Base-by-base conservation (phyloP, 1,140 invertebrate species). In the Marisa cornuarietis region DNA sequence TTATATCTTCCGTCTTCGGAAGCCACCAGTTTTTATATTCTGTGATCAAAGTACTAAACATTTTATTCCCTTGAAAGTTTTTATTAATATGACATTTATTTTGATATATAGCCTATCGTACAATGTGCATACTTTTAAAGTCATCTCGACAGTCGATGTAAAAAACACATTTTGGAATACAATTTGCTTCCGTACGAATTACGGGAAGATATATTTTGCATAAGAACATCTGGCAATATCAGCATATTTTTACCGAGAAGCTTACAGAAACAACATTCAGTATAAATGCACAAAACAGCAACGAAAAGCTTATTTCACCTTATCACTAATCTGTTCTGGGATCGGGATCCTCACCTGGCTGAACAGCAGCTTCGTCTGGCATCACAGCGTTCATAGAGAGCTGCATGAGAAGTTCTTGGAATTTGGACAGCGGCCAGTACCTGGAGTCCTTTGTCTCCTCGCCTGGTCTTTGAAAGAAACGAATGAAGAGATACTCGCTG, bases 401-500 rank as follows among this genome's bases (percentile, higher is more conserved):
- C 71, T 90, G 88, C 87, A 89, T 88, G 4, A 89, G 78, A 26
- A 89, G 83, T 81, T 90, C 89, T 54, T 85, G 83, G 73, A 90
- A 89, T 78, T 88, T 90, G 62, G 83, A 82, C 80, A 79, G 68
- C 18, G 87, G 83, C 88, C 88, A 90, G 78, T 81, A 86, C 58
- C 85, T 69, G 14, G 85, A 52, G 73, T 88, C 87, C 3, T 79
- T 75, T 0, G 84, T 82, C 51, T 83, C 82, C 62, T 78, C 75
- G 69, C 22, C 79, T 82, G 24, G 16, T 10, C 81, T 65, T 74
- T 87, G 84, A 77, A 85, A 88, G 78, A 89, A 89, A 26, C 88
- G 78, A 42, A 90, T 85, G 79, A 86, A 90, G 20, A 90, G 79
- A 76, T 89, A 90, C 75, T 90, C 89, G 51, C 86, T 87, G 80